These are phyloP conservation scores for Probosciger aterrimus DNA, from an alignment of 2,113 vertebrate genomes.

Conservation along the genomic window DNA sequence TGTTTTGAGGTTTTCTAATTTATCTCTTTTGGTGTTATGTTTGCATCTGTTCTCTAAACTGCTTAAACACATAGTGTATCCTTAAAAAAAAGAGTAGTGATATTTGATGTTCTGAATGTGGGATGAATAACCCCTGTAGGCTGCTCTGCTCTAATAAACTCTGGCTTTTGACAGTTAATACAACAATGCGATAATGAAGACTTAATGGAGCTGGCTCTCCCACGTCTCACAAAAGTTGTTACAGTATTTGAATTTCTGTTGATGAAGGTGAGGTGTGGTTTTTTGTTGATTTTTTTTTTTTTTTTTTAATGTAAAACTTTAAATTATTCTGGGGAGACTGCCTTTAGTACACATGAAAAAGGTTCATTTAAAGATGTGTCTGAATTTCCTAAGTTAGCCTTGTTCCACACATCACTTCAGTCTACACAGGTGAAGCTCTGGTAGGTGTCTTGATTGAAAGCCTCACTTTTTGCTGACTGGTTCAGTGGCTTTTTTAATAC, in stretches of 20 bases:
- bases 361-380: not conserved
- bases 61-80: not conserved
- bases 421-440: not conserved
- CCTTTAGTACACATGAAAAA: not conserved
- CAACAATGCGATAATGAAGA: constrained; percentile 87
- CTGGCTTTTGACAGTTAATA: constrained; percentile 75
- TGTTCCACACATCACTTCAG: not conserved
- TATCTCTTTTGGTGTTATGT: not conserved
- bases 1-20: not conserved
- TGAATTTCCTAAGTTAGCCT: not conserved
- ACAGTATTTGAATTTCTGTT: constrained; percentile 91
- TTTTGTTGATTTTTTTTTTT: not conserved
- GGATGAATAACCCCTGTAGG: not conserved
- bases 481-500: not conserved
- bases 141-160: not conserved
- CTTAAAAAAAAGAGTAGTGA: not conserved
- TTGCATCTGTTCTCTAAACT: not conserved
- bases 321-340: not conserved
- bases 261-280: constrained; percentile 81
- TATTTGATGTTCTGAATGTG: not conserved
- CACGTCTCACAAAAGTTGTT: constrained; percentile 83
- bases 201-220: constrained; percentile 87
- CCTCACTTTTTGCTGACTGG: not conserved
- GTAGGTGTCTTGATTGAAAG: not conserved
- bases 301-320: not conserved